phyloP scores from a whole-genome alignment of 2,888 invertebrate genomes.

The Cephus pygmeus region DNA sequence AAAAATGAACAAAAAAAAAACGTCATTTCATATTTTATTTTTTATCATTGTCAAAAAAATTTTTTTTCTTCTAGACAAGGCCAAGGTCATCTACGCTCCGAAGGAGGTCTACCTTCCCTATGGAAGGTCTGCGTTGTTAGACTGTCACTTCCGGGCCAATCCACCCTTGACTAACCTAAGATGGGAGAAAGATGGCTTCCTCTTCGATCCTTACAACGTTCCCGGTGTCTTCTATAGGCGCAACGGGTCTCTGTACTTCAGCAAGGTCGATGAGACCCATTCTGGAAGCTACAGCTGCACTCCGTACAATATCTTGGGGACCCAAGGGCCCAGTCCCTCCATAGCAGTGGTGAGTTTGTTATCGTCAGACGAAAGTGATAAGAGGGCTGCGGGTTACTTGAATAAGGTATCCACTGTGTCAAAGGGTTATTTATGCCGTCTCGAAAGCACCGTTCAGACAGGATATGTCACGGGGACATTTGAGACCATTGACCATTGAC shows the following conservation, averaged over 20 bases:
- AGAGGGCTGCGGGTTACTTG: background rate
- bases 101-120: slow-evolving; percentile 85
- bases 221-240: slow-evolving; percentile 85
- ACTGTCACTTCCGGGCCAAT: slow-evolving; percentile 93
- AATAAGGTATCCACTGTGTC: background rate
- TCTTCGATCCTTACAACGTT: slow-evolving; percentile 90
- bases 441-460: background rate
- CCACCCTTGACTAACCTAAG: slow-evolving; percentile 88
- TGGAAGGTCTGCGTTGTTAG: slow-evolving; percentile 84
- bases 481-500: slow-evolving; percentile 41
- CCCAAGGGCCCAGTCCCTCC: slow-evolving; percentile 84
- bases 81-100: slow-evolving; percentile 89
- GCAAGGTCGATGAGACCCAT: slow-evolving; percentile 86
- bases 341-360: slow-evolving; percentile 74
- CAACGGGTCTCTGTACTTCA: slow-evolving; percentile 87
- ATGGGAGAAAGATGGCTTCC: slow-evolving; percentile 94
- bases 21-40: background rate
- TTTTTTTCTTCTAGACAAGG: slow-evolving; percentile 76
- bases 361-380: background rate
- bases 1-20: background rate
- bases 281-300: slow-evolving; percentile 92
- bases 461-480: slow-evolving; percentile 14
- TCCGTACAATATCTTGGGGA: slow-evolving; percentile 89
- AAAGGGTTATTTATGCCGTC: background rate
- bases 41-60: background rate